phyloP scores from a whole-genome alignment of 1,140 invertebrate genomes.

The Pogonomyrmex barbatus region DNA sequence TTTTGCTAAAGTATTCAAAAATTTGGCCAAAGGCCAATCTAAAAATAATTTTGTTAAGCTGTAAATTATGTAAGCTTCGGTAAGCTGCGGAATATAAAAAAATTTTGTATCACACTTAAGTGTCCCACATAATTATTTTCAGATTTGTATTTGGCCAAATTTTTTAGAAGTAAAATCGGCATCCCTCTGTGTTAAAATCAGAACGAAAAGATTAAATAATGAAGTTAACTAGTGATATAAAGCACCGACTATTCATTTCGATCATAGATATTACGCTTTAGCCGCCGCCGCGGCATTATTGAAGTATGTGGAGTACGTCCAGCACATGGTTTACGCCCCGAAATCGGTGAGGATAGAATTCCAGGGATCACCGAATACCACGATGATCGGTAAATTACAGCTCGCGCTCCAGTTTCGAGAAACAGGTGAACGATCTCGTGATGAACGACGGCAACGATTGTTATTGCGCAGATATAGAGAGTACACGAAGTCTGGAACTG shows the following conservation, averaged over 20 bases:
- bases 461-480: slow-evolving; percentile 88
- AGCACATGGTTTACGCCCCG: slow-evolving; percentile 91
- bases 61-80: no score
- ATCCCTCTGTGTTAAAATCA: no score
- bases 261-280: slow-evolving; percentile 92
- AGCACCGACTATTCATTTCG: slow-evolving; percentile 34
- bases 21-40: no score
- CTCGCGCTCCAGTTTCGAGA: background rate
- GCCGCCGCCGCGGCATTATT: slow-evolving; percentile 92
- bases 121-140: no score
- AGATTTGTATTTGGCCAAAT: no score
- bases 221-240: background rate
- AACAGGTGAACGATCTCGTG: background rate
- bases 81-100: no score
- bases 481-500: slow-evolving; percentile 91
- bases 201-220: no score
- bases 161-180: no score
- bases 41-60: no score
- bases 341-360: slow-evolving; percentile 94
- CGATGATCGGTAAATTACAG: slow-evolving; percentile 90
- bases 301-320: slow-evolving; percentile 93
- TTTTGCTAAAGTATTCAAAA: no score
- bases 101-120: no score
- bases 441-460: background rate
- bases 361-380: slow-evolving; percentile 93